A percentile compares a stretch with the other conserved stretches of the same genome.
Conservation (phyloP, 2,113 vertebrate species). For the Sebastes fasciatus region DNA sequence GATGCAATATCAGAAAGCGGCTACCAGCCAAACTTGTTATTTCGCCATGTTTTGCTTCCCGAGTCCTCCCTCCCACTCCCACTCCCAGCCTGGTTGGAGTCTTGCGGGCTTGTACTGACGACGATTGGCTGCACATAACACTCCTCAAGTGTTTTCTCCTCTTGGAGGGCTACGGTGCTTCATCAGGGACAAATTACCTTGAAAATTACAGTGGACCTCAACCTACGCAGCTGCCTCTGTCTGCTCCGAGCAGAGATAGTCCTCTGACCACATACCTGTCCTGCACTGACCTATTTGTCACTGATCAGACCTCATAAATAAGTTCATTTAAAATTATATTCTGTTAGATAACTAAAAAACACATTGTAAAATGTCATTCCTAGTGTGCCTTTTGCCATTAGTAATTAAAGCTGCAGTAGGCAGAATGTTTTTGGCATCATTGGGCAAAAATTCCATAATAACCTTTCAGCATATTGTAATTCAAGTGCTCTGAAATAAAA, state of each 20-base stretch:
- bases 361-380: neutral
- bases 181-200: constrained; percentile 80
- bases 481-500: no score
- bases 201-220: constrained; percentile 8
- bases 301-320: neutral
- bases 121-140: constrained; percentile 68
- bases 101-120: constrained; percentile 57
- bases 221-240: constrained; percentile 25
- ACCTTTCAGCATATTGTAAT: no score
- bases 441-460: no score
- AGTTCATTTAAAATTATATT: neutral
- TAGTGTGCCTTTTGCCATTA: neutral
- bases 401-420: no score
- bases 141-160: constrained; percentile 72
- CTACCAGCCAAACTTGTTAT: constrained; percentile 73
- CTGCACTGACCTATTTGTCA: constrained; percentile 3
- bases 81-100: constrained; percentile 55
- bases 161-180: constrained; percentile 64
- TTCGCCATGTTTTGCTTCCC: constrained; percentile 79
- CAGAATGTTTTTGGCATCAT: no score
- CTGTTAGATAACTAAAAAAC: neutral
- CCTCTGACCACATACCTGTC: neutral
- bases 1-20: constrained; percentile 41
- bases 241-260: constrained; percentile 27
- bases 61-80: constrained; percentile 74